phyloP scores from a whole-genome alignment of 1,140 invertebrate species.

The Trichonephila inaurata region DNA sequence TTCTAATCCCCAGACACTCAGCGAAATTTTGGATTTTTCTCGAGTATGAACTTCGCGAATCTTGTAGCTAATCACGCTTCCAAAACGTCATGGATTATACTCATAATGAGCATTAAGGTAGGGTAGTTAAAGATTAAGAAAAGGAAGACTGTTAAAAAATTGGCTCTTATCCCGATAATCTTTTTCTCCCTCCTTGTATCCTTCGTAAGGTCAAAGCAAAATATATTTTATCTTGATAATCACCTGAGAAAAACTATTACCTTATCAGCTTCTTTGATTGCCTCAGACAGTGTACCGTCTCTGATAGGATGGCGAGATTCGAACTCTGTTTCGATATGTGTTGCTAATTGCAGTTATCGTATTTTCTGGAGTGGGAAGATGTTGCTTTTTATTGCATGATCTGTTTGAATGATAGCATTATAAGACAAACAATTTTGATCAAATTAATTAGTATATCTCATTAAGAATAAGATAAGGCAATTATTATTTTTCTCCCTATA shows the following conservation, averaged over 20 bases:
- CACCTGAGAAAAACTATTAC: conserved; percentile 25
- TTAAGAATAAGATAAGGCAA: no score
- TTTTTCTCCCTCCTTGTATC: background rate
- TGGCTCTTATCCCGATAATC: conserved; percentile 14
- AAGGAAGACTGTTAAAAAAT: conserved; percentile 1
- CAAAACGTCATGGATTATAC: conserved; percentile 59
- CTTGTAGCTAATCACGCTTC: conserved; percentile 43
- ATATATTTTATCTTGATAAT: conserved; percentile 16
- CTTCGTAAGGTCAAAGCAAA: background rate
- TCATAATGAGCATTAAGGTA: conserved; percentile 45
- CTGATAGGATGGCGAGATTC: background rate
- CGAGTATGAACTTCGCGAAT: background rate
- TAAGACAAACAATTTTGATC: no score
- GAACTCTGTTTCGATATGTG: background rate
- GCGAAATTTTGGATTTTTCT: conserved; percentile 45
- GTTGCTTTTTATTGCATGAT: background rate
- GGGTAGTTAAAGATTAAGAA: conserved; percentile 50
- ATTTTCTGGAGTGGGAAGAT: background rate
- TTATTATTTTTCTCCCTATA: no score
- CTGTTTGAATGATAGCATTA: background rate
- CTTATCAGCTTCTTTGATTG: conserved; percentile 11
- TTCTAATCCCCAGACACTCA: conserved; percentile 13
- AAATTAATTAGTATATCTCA: no score
- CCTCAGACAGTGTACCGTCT: background rate
- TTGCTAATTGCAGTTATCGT: conserved; percentile 1